Base-by-base conservation (phyloP, 2,888 invertebrate species). In the Dolichopus griseipennis region DNA sequence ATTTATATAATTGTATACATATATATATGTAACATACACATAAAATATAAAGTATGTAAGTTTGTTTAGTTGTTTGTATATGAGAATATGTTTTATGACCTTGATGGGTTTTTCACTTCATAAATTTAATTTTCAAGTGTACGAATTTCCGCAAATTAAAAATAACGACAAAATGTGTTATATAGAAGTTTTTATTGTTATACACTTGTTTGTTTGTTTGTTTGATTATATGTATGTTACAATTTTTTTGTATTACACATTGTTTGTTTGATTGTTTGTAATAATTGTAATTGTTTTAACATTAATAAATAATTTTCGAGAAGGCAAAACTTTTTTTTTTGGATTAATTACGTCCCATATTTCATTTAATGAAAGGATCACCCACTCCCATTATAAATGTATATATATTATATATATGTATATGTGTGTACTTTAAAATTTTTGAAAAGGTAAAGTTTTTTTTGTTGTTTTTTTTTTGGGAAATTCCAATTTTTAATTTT, bases 61-160 rank as follows among this genome's bases (percentile, higher is more conserved):
- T 52, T 18, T 52, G n/a, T 41, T 12, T 41, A 7, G 41, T 5
- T 41, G 41, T 41, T 27, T 2, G 15, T 41, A 41, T 41, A 15
- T 52, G 18, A 15, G 52, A 52, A 52, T 52, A 18, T 52, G 18
- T 52, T 52, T 52, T 52, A 52, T 52, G 52, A 52, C 52, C 52
- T 52, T 52, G 52, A 52, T 52, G 52, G 52, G 52, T 52, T 52
- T 27, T 52, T 52, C 52, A 52, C 52, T 52, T 52, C 52, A 52
- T 52, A 52, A 52, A 52, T 52, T 52, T 52, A 52, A 52, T 52
- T 52, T 52, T 52, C 18, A 18, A 52, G 52, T 52, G 18, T 52
- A 52, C n/a, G 18, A 52, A 52, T 52, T 52, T 52, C 52, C 52
- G 52, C 52, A 52, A 52, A 52, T 52, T 52, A 52, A 52, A 52